A percentile compares a stretch with the other conserved stretches of the same genome.
Conservation (phyloP, 2,113 vertebrate genomes). For the Ploceus nigricollis region DNA sequence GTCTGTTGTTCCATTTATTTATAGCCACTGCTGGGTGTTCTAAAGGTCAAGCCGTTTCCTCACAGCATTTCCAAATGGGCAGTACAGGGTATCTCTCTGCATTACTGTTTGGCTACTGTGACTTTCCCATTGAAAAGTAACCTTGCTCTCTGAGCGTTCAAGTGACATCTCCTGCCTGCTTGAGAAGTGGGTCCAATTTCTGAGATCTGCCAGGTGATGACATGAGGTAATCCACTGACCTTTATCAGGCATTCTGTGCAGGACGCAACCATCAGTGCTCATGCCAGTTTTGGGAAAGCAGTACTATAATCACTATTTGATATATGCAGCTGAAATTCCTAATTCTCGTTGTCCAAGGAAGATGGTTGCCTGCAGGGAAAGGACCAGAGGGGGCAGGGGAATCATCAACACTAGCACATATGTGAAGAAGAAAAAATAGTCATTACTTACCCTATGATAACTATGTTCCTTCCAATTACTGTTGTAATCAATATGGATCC, state of each 20-base stretch:
- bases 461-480: conserved; percentile 56
- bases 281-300: not conserved
- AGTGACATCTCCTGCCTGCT: conserved; percentile 12
- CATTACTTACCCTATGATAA: conserved; percentile 56
- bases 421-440: conserved; percentile 49
- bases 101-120: not conserved
- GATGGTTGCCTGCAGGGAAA: conserved; percentile 14
- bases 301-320: conserved; percentile 46
- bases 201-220: conserved; percentile 45
- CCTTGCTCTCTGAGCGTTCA: not conserved
- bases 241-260: conserved; percentile 22
- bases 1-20: conserved; percentile 54
- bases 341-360: conserved; percentile 27
- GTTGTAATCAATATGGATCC: conserved; percentile 58
- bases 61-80: conserved; percentile 32
- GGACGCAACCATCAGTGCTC: not conserved
- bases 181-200: conserved; percentile 24
- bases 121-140: conserved; percentile 29
- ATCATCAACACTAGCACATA: conserved; percentile 40
- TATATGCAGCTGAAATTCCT: conserved; percentile 39
- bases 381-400: not conserved
- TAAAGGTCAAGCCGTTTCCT: conserved; percentile 52
- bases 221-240: conserved; percentile 53
- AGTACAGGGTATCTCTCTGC: conserved; percentile 6
- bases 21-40: conserved; percentile 46